phyloP scores from a whole-genome alignment of 2,888 invertebrate genomes.

The Nephrocerus scutellatus region DNA sequence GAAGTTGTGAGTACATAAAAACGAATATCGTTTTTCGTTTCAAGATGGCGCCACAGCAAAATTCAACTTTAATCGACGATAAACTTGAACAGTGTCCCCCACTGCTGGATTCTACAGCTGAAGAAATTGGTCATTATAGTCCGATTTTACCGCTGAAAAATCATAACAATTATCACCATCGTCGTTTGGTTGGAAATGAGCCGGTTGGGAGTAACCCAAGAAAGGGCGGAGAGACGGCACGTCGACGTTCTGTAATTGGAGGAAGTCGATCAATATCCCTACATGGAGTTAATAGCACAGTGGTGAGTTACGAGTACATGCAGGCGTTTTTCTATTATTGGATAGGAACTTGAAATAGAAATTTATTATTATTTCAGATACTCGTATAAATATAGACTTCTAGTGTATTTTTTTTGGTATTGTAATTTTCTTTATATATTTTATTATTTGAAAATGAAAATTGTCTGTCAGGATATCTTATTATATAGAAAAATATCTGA shows the following conservation, averaged over 20 bases:
- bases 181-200: constrained; percentile 15
- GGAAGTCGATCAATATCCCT: constrained; percentile 37
- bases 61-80: constrained; percentile 44
- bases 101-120: constrained; percentile 34
- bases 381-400: too few relatives aligned
- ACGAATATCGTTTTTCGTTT: constrained; percentile 2
- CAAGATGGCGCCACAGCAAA: constrained; percentile 41
- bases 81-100: constrained; percentile 35
- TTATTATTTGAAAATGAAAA: too few relatives aligned
- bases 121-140: constrained; percentile 34
- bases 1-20: neutral
- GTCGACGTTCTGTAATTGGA: constrained; percentile 24
- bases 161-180: constrained; percentile 16
- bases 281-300: constrained; percentile 36
- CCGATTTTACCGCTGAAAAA: constrained; percentile 37
- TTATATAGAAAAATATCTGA: too few relatives aligned
- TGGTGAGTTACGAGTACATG: constrained; percentile 29
- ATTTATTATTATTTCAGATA: too few relatives aligned
- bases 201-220: constrained; percentile 12
- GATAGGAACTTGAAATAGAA: too few relatives aligned
- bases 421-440: too few relatives aligned
- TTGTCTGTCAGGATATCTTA: too few relatives aligned
- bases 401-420: too few relatives aligned
- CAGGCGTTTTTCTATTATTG: constrained; percentile 3
- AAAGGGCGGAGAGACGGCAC: constrained; percentile 21